Conservation (phyloP, 2,797 vertebrate species). For the Aulostomus chinensis region DNA sequence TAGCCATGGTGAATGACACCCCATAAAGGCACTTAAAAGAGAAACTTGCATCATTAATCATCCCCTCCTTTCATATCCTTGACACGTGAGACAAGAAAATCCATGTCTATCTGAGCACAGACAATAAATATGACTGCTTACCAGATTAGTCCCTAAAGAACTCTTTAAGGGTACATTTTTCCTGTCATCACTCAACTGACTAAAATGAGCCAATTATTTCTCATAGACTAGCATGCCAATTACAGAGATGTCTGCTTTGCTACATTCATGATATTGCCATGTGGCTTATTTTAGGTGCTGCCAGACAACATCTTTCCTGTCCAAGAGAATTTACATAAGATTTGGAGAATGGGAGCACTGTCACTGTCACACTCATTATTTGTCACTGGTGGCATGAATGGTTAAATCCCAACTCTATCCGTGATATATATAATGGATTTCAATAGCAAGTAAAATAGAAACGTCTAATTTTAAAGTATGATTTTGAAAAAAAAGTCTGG, state of each 20-base stretch:
- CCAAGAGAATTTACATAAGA: too few species aligned
- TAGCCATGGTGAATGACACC: slow-evolving; percentile 63
- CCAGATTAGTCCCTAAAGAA: slow-evolving; percentile 91
- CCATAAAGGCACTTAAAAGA: slow-evolving; percentile 80
- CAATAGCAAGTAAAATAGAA: too few species aligned
- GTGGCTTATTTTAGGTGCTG: too few species aligned
- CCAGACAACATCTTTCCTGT: too few species aligned
- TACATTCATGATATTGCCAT: too few species aligned
- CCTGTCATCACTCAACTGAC: slow-evolving; percentile 89
- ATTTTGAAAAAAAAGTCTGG: too few species aligned
- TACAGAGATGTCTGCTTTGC: slow-evolving; percentile 74
- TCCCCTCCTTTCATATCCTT: slow-evolving; percentile 83
- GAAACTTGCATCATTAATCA: slow-evolving; percentile 88
- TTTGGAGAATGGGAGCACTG: too few species aligned
- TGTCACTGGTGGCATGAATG: too few species aligned
- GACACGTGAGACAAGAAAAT: slow-evolving; percentile 85
- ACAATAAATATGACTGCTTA: slow-evolving; percentile 92
- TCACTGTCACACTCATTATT: too few species aligned
- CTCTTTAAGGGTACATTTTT: slow-evolving; percentile 84
- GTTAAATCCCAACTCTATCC: too few species aligned
- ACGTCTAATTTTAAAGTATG: too few species aligned
- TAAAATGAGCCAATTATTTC: slow-evolving; percentile 81
- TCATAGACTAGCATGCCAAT: slow-evolving; percentile 79
- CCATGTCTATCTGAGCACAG: slow-evolving; percentile 87
- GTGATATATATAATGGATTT: too few species aligned